Evolutionary conservation across 2,888 invertebrate genomes (phyloP).

Genomic region (Lepidocyrtoides sp.): DNA sequence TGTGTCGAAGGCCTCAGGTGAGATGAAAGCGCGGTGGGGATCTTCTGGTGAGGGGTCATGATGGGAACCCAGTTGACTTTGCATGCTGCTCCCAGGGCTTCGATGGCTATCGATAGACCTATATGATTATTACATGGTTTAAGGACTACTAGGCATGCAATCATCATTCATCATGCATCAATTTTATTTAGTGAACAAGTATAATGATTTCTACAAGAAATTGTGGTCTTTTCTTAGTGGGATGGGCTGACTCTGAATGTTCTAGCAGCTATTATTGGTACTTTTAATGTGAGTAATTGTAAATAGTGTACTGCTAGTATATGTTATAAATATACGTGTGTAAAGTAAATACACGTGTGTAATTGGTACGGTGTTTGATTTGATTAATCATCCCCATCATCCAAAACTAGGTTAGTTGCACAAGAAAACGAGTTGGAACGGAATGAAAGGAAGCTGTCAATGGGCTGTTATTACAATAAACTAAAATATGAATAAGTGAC

Average conservation of each 20-base stretch:
- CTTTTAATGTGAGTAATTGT: not conserved
- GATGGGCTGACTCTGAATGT: not conserved
- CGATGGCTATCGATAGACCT: conserved; percentile 82
- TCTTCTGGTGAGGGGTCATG: conserved; percentile 82
- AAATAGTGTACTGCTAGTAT: not conserved
- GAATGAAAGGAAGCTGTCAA: not conserved
- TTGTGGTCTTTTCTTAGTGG: not conserved
- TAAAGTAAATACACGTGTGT: not conserved
- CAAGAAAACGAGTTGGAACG: conserved; percentile 10
- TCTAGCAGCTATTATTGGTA: not conserved
- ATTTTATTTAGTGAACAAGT: conserved; percentile 30
- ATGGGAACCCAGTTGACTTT: conserved; percentile 78
- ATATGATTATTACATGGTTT: conserved; percentile 35
- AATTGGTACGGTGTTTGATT: conserved; percentile 1
- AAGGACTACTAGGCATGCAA: conserved; percentile 55
- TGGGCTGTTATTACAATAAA: no score
- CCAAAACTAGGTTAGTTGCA: conserved; percentile 56
- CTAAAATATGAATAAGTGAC: conserved; percentile 23
- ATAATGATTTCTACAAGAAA: not conserved
- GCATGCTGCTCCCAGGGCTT: conserved; percentile 79
- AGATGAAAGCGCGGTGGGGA: conserved; percentile 78
- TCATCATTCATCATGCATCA: conserved; percentile 59
- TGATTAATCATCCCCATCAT: conserved; percentile 39
- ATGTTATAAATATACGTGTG: no score
- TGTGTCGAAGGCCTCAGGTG: conserved; percentile 81